Evolutionary conservation across 2,113 vertebrate genomes (phyloP), one percentile per base, ranked within the genome.

Genomic region (Glareola pratincola): DNA sequence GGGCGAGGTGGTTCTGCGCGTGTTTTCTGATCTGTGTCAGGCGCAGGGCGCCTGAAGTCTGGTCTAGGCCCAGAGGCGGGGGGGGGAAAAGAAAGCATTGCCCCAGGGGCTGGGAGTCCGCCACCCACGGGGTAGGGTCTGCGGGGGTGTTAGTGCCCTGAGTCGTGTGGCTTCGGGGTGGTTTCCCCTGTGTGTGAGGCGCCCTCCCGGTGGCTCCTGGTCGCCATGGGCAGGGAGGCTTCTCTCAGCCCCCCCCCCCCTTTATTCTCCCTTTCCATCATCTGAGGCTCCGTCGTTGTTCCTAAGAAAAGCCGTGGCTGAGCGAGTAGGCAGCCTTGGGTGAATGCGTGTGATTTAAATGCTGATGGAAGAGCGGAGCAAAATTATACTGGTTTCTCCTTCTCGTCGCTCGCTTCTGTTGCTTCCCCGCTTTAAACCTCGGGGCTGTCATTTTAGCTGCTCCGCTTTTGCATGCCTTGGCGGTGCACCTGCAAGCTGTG

Each of bases 261-360:
- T 24, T 47, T 51, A n/a, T 11, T 4, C 7, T 3, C 5, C 1
- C 5, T 4, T 7, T 4, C 5, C 4, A 7, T 51, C 4, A 3
- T 8, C 26, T 34, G 45, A 5, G 15, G 5, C 9, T 14, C 6
- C 3, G 23, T 8, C 48, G 2, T 36, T 64, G 45, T 48, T 73
- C 21, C 15, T 7, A 0, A 7, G 14, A 43, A 48, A 3, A 41
- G 63, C 43, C 2, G n/a, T 6, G 10, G 10, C 36, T 51, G 50
- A 26, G 34, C 9, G 41, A 22, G 53, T 3, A 6, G 60, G 18
- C 21, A 6, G 17, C 7, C 27, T 6, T 5, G 11, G 4, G 14
- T 4, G 22, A 39, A 6, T 6, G 41, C 3, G 5, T 27, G 15
- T 2, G 53, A 0, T 4, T 48, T 11, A 37, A 20, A 4, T 14